These are phyloP conservation scores for Pocillopora verrucosa DNA, from an alignment of 64 coral and sea anemone species.

Conservation along the genomic window DNA sequence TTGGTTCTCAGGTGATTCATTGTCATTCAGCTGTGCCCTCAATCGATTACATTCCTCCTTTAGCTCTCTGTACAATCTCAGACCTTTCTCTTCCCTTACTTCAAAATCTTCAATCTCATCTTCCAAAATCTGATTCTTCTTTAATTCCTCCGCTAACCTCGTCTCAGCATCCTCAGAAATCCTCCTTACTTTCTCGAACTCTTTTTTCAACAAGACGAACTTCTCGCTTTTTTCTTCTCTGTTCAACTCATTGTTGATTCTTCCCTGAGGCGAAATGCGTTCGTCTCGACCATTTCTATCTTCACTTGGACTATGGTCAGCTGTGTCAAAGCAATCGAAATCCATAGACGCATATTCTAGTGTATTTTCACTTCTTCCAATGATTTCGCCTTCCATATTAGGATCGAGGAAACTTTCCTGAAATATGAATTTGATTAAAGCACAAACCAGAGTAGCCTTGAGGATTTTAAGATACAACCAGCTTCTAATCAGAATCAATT, in stretches of 20 bases:
- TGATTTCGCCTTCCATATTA: conserved; percentile 9
- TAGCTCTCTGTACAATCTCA: conserved; percentile 24
- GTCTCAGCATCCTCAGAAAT: background rate
- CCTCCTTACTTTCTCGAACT: background rate
- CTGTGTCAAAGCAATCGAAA: background rate
- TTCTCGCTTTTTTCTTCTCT: background rate
- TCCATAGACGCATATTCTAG: background rate
- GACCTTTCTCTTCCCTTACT: background rate
- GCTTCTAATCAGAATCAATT: background rate
- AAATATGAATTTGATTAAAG: conserved; percentile 21
- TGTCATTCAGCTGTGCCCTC: conserved; percentile 7
- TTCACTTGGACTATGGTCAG: background rate
- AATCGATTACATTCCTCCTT: conserved; percentile 14
- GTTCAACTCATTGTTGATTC: background rate
- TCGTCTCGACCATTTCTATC: background rate
- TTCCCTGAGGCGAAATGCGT: background rate
- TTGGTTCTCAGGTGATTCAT: background rate
- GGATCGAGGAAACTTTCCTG: background rate
- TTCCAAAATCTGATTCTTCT: conserved; percentile 6
- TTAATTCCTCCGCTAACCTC: conserved; percentile 4
- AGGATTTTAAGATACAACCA: background rate
- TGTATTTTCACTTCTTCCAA: background rate
- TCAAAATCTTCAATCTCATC: conserved; percentile 20
- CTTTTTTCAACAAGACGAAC: background rate
- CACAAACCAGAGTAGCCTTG: background rate